Evolutionary conservation across 2,797 vertebrate genomes (phyloP).

Genomic region (Enteromius anoplus): DNA sequence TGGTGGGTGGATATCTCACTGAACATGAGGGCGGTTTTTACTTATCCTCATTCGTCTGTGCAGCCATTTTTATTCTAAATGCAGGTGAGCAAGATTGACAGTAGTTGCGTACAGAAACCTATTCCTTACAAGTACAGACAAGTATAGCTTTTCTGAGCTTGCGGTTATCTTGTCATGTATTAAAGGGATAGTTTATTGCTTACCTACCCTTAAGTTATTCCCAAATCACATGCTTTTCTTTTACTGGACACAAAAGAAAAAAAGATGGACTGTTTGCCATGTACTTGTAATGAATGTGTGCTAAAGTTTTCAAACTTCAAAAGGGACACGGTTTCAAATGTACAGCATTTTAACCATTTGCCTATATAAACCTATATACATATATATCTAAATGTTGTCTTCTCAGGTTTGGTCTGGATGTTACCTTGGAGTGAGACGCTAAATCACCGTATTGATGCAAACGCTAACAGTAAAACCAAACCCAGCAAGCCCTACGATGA

Average conservation of each 20-base stretch:
- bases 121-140: neutral
- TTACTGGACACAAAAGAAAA: neutral
- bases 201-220: neutral
- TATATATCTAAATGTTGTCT: neutral
- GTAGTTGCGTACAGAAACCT: neutral
- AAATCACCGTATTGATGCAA: slow-evolving; percentile 55
- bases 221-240: neutral
- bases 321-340: neutral
- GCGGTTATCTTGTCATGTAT: neutral
- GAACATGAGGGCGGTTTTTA: slow-evolving; percentile 92
- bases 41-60: slow-evolving; percentile 85
- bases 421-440: slow-evolving; percentile 81
- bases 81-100: slow-evolving; percentile 77
- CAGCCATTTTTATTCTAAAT: slow-evolving; percentile 89
- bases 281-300: neutral
- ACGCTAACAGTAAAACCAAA: slow-evolving; percentile 62
- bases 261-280: neutral
- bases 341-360: neutral
- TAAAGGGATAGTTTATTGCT: neutral
- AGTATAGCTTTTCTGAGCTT: neutral
- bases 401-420: slow-evolving; percentile 88
- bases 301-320: neutral
- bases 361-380: neutral
- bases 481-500: slow-evolving; percentile 54
- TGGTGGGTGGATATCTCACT: slow-evolving; percentile 91